Evolutionary conservation across 2,797 vertebrate species (phyloP), one percentile per base, ranked within the genome.

Genomic region (Oreochromis mossambicus): DNA sequence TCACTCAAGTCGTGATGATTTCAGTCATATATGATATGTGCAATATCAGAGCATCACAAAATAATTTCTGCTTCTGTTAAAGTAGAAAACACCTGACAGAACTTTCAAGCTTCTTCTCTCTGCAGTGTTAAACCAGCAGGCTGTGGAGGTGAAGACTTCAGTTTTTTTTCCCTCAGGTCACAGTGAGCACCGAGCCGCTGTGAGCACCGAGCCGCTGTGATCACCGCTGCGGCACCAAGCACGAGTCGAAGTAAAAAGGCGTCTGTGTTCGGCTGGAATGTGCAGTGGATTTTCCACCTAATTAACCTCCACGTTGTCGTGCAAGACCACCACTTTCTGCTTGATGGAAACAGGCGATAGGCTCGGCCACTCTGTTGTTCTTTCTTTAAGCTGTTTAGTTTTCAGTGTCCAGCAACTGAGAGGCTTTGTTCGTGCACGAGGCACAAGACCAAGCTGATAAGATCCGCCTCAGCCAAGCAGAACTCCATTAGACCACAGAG

Each of bases 201-300:
- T 29, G 41, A 29, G 29, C 24, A 29, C 43, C 3, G 6, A 73
- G 66, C 24, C 11, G 26, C 15, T 29, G 14, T 29, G 41, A 29
- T 48, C 24, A 29, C 43, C 3, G 6, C 43, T 70, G 66, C 51
- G 26, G 21, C 8, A 55, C 54, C 54, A 17, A 19, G 19, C 78
- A 41, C 10, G 15, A 34, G 66, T 12, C 1, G 21, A 52, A 70
- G 78, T 6, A 78, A 48, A 75, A 50, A 19, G 15, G 24, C 3
- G 15, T 75, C 68, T 75, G 43, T 50, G 43, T 75, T 75, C 3
- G 2, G 24, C 68, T 50, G 68, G 68, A 75, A 75, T 50, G 68
- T 73, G 83, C n/a, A 11, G 81, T 87, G 91, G 91, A 93, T 94
- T 93, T 94, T 94, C 93, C 89, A 81, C 93, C 89, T 93, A 91